Conservation (phyloP, 37 sponge, comb jelly and placozoan species). For the Ianthella basta region DNA sequence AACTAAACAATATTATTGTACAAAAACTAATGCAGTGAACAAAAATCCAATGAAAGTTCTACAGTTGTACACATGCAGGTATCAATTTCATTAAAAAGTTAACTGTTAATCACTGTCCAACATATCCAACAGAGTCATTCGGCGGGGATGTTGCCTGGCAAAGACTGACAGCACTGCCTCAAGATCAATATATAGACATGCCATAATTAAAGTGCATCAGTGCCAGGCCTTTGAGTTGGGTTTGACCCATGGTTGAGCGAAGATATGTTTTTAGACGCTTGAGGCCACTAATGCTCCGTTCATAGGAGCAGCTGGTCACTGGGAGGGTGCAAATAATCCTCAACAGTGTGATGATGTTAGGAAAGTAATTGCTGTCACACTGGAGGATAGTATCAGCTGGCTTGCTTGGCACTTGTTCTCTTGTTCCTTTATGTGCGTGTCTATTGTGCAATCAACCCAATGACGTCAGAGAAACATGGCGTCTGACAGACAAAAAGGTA, state of each 20-base stretch:
- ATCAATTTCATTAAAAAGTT: no score
- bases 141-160: constrained; percentile 16
- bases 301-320: constrained; percentile 25
- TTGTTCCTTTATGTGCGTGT: no score
- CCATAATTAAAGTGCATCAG: constrained; percentile 32
- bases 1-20: no score
- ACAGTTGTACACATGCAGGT: no score
- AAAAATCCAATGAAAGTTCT: no score
- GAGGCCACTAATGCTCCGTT: constrained; percentile 36
- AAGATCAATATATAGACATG: background rate
- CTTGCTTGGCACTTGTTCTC: background rate
- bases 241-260: constrained; percentile 34
- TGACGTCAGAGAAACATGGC: no score
- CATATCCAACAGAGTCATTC: constrained; percentile 20
- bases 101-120: constrained; percentile 13
- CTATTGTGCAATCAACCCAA: no score
- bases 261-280: constrained; percentile 37
- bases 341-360: constrained; percentile 15
- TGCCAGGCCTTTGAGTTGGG: constrained; percentile 20
- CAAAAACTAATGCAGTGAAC: no score
- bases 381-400: background rate
- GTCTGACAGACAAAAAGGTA: no score
- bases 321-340: background rate
- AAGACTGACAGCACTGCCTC: background rate
- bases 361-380: constrained; percentile 3